Evolutionary conservation across 2,113 vertebrate genomes (phyloP), one percentile per base, ranked within the genome.

Genomic region (Psephotus haematonotus): DNA sequence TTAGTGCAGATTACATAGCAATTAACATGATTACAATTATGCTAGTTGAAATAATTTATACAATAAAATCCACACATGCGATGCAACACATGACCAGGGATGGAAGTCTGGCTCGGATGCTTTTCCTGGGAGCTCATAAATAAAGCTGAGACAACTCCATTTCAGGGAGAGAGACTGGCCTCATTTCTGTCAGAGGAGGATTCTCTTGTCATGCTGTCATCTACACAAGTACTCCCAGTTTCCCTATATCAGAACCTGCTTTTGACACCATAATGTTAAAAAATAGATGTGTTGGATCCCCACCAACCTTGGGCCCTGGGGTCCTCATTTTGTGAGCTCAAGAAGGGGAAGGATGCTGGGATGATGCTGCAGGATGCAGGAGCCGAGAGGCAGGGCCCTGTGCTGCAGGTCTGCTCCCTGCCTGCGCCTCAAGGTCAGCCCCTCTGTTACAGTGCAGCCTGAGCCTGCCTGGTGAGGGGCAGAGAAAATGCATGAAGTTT

Each of bases 21-120:
- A 98, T 98, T 98, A 98, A 97, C 97, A 96, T 97, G 97, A 98
- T 93, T 96, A 97, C 96, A 96, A 97, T 98, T 98, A 97, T 95
- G 97, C 93, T 96, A 93, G 97, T 90, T 94, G 96, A 97, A 97
- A 97, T 91, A 82, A 96, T 97, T 97, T 96, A 91, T 97, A 98
- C 96, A 96, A 97, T 97, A 97, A 98, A 97, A 96, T 95, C 97
- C 91, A 49, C 29, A 53, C 94, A 94, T 94, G 94, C 89, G 33
- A 6, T 88, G 96, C 93, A 91, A 90, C 93, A 82, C 92, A 82
- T n/a, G 92, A 91, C 94, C 96, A 92, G 88, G 67, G 80, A 92
- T 33, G 60, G 69, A 95, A 62, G 53, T 5, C 70, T 24, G 70
- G 35, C 83, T 92, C 8, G 1, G 83, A 47, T 62, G 80, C 92